These are phyloP conservation scores for Lepisosteus oculatus DNA, from an alignment of 2,113 vertebrate species.

Conservation along the genomic window DNA sequence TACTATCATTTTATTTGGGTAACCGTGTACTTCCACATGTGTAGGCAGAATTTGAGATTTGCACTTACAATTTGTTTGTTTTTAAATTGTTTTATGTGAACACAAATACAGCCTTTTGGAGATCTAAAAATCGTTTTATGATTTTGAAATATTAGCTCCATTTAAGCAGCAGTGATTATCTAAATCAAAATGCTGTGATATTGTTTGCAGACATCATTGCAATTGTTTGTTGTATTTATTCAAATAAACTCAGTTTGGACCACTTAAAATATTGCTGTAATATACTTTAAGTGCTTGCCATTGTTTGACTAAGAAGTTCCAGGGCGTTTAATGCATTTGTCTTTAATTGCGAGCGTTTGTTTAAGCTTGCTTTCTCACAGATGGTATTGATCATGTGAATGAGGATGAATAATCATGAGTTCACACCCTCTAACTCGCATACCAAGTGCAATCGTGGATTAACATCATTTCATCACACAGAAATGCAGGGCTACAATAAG, in stretches of 20 bases:
- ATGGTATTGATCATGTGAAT: slow-evolving; percentile 18
- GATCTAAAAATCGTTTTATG: no score
- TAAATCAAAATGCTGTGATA: no score
- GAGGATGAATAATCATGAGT: slow-evolving; percentile 12
- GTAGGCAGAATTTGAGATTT: no score
- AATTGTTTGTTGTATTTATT: not conserved
- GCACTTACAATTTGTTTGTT: no score
- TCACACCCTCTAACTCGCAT: slow-evolving; percentile 14
- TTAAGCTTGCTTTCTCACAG: not conserved
- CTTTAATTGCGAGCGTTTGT: not conserved
- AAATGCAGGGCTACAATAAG: slow-evolving; percentile 12
- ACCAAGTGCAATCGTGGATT: slow-evolving; percentile 18
- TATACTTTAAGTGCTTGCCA: not conserved
- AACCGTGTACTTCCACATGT: no score
- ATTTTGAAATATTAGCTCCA: no score
- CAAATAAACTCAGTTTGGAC: not conserved
- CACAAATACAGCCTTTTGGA: no score
- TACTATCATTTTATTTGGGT: no score
- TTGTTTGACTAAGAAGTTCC: slow-evolving; percentile 13
- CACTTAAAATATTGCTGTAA: not conserved
- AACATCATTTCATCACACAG: slow-evolving; percentile 23
- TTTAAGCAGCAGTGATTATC: no score
- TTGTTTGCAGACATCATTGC: no score
- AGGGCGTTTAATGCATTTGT: not conserved
- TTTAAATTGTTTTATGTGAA: no score